Evolutionary conservation across 1,140 invertebrate species (phyloP), one percentile per base, ranked within the genome.

Genomic region (Elysia chlorotica): DNA sequence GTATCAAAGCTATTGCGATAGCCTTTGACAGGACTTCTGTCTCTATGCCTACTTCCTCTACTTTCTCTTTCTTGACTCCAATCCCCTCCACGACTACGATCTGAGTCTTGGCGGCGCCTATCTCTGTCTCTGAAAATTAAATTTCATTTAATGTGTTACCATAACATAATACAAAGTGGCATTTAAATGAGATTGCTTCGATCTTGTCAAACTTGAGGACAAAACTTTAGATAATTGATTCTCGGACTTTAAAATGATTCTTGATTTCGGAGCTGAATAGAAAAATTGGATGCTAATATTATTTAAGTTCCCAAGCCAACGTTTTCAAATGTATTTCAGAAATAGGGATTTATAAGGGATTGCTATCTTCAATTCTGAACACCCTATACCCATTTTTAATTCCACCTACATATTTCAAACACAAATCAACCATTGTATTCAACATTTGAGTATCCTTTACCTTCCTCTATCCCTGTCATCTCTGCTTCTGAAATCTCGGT

Each of bases 61-160:
- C 6, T 17, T 57, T 71, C 69, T 23, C 69, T 62, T 0, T 71
- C 59, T 14, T 62, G 36, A 53, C 57, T 63, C 59, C 69, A 62
- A 25, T 61, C 56, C 2, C 56, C 37, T 53, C 69, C 21, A 17
- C 59, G 25, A 48, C 69, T 61, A 37, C 59, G 19, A 23, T 71
- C 67, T 17, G 31, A 38, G 28, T 61, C 69, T 62, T 59, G 37
- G 17, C 69, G n/a, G 2, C 69, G 33, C n/a, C n/a, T n/a, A 31
- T 71, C 69, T 31, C 69, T 38, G 35, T 71, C 69, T 63, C 69
- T 71, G 37, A 30, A 62, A 71, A 30, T 59, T 21, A 21, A 25
- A 25, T 14, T 17, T 10, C 56, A 59, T 59, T 10, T 59, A 17
- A 59, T 17, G 14, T 59, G 56, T 17, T 6, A 14, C 17, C 56